phyloP scores from a whole-genome alignment of 2,888 invertebrate genomes.

The Sepioteuthis lessoniana region DNA sequence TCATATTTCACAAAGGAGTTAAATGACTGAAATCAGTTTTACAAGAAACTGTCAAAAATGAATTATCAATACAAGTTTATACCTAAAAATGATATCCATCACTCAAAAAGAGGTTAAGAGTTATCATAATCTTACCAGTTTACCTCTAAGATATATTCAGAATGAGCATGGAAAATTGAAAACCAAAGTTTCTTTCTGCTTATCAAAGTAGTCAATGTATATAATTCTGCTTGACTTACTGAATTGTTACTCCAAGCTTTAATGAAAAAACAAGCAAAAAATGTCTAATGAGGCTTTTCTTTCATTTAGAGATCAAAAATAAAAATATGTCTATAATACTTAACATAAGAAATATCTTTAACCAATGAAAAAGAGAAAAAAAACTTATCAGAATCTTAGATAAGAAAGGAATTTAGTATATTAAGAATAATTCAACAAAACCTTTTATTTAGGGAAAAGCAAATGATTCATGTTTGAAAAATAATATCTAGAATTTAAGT shows the following conservation, averaged over 20 bases:
- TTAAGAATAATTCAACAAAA: not conserved
- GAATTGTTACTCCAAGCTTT: not conserved
- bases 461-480: not conserved
- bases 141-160: not conserved
- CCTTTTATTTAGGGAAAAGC: not conserved
- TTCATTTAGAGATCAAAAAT: not conserved
- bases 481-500: not conserved
- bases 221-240: not conserved
- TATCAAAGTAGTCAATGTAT: not conserved
- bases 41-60: not conserved
- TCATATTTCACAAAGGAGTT: not conserved
- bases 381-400: not conserved
- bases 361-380: not conserved
- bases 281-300: not conserved
- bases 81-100: not conserved
- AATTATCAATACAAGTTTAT: not conserved
- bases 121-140: not conserved
- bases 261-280: not conserved
- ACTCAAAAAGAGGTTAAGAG: not conserved
- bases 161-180: not conserved
- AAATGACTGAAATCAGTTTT: not conserved
- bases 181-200: not conserved
- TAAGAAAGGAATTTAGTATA: not conserved
- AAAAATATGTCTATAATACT: not conserved
- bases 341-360: not conserved